Percentiles rank a stretch among this genome's conserved stretches.
These are phyloP conservation scores for Hylyphantes graminicola DNA, from an alignment of 1,140 invertebrate genomes.

Conservation along the genomic window DNA sequence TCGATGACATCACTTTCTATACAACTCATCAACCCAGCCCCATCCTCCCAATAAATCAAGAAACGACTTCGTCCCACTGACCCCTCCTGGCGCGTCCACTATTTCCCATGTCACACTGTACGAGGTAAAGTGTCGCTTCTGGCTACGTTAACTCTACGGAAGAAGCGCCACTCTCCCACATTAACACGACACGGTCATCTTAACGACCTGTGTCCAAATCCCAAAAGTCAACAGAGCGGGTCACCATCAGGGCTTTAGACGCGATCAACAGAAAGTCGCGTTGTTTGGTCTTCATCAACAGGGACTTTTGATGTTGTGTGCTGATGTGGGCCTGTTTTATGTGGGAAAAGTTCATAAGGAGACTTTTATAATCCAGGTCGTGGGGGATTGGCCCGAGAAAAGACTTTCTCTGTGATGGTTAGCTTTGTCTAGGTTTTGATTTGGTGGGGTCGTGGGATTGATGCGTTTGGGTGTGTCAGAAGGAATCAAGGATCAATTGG, in stretches of 20 bases:
- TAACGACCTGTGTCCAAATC: slow-evolving; percentile 42
- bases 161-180: too few species aligned
- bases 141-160: too few species aligned
- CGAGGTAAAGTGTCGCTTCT: not conserved
- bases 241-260: not conserved
- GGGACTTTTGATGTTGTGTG: slow-evolving; percentile 5
- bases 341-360: slow-evolving; percentile 51
- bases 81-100: not conserved
- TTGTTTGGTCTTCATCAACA: slow-evolving; percentile 34
- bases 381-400: not conserved
- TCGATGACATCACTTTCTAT: too few species aligned
- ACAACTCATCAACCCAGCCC: slow-evolving; percentile 31
- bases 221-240: slow-evolving; percentile 30
- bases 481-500: too few species aligned
- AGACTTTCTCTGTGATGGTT: too few species aligned
- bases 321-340: slow-evolving; percentile 38
- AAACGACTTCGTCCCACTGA: slow-evolving; percentile 35
- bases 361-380: not conserved
- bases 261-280: slow-evolving; percentile 10
- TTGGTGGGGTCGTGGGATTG: not conserved
- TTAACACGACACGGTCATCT: slow-evolving; percentile 10
- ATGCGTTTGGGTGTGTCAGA: too few species aligned
- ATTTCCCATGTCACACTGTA: too few species aligned
- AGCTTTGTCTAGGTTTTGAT: not conserved
- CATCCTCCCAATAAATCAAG: slow-evolving; percentile 35